Percentiles rank a stretch among this genome's conserved stretches.
These are phyloP conservation scores for Synanthedon myopaeformis DNA, from an alignment of 2,888 invertebrate species.

Conservation along the genomic window DNA sequence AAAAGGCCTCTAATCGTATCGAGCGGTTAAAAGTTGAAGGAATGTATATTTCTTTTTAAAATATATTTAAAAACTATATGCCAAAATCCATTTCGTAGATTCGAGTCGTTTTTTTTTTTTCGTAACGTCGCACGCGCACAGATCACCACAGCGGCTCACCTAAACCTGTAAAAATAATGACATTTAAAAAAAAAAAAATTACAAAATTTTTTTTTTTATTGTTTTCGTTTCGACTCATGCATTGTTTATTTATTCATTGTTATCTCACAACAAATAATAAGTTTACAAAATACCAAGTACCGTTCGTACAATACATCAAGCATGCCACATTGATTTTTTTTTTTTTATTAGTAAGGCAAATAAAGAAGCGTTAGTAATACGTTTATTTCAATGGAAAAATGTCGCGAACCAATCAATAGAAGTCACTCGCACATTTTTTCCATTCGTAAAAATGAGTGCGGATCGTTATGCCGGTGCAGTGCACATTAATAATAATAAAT, in stretches of 20 bases:
- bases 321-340: conserved; percentile 25
- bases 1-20: neutral
- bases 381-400: conserved; percentile 16
- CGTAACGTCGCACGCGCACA: conserved; percentile 10
- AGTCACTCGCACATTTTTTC: conserved; percentile 22
- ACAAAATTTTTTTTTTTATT: too few relatives aligned
- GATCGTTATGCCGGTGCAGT: conserved; percentile 54
- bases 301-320: conserved; percentile 28
- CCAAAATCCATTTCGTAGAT: conserved; percentile 6
- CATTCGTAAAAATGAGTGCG: conserved; percentile 52
- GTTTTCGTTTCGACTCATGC: neutral
- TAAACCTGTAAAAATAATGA: conserved; percentile 31
- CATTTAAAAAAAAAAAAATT: neutral
- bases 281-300: conserved; percentile 16
- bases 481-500: conserved; percentile 44
- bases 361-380: conserved; percentile 42
- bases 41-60: conserved; percentile 28
- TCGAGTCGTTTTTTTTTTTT: conserved; percentile 9
- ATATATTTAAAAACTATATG: conserved; percentile 2
- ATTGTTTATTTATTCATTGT: conserved; percentile 15
- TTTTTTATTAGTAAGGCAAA: conserved; percentile 29
- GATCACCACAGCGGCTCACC: conserved; percentile 42
- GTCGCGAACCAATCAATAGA: conserved; percentile 11
- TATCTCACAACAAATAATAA: conserved; percentile 71
- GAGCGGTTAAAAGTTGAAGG: conserved; percentile 12